Percentiles rank a stretch among this genome's conserved stretches.
phyloP scores from a whole-genome alignment of 92 coral and sea anemone species.

The Palythoa grandiflora region DNA sequence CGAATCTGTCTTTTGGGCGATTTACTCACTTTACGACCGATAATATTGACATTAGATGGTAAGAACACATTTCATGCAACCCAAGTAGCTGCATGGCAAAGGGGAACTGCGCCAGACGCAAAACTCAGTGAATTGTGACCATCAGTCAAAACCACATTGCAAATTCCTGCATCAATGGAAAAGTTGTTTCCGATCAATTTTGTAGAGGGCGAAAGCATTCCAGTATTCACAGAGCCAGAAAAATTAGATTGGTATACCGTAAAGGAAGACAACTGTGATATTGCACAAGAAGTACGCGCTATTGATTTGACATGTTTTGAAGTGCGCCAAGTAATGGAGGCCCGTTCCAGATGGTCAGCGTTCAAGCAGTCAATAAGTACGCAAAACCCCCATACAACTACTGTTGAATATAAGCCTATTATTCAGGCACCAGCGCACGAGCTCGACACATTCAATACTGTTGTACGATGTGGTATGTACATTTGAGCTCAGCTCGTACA shows the following conservation, averaged over 20 bases:
- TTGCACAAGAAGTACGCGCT: conserved; percentile 50
- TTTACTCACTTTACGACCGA: conserved; percentile 63
- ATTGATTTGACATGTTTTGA: conserved; percentile 68
- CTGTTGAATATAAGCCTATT: conserved; percentile 71
- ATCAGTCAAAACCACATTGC: conserved; percentile 24
- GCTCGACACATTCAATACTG: conserved; percentile 68
- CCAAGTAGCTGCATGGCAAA: conserved; percentile 66
- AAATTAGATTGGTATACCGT: conserved; percentile 52
- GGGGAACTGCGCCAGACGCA: conserved; percentile 38
- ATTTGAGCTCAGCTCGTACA: conserved; percentile 58
- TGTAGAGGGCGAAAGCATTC: conserved; percentile 30
- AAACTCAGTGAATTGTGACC: conserved; percentile 43
- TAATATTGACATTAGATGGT: conserved; percentile 66
- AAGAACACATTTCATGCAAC: conserved; percentile 71
- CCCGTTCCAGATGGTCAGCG: conserved; percentile 56
- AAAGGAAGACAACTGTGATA: conserved; percentile 33
- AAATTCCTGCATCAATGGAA: conserved; percentile 58
- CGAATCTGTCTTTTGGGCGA: conserved; percentile 27
- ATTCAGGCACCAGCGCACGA: conserved; percentile 45
- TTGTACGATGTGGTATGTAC: conserved; percentile 65
- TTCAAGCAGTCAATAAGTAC: conserved; percentile 55
- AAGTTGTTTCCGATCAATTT: conserved; percentile 12
- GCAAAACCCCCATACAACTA: conserved; percentile 21
- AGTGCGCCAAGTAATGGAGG: conserved; percentile 25
- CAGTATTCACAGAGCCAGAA: conserved; percentile 49